Evolutionary conservation across 1,140 invertebrate species (phyloP).

Genomic region (Dolichoris vasculosae): DNA sequence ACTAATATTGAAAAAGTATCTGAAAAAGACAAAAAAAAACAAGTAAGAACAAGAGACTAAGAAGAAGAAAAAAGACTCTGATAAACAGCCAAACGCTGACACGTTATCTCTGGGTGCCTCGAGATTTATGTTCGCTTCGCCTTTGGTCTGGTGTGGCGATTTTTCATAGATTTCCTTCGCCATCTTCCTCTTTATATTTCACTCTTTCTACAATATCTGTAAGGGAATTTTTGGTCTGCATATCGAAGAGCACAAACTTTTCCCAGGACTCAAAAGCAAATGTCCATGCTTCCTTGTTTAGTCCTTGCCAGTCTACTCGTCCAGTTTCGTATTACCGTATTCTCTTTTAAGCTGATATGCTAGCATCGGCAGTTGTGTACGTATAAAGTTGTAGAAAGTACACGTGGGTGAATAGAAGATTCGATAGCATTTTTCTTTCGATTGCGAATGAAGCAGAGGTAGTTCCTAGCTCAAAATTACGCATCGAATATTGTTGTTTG

Average conservation of each 20-base stretch:
- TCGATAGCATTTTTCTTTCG: neutral
- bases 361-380: neutral
- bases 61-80: constrained; percentile 41
- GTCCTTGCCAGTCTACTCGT: neutral
- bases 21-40: neutral
- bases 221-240: neutral
- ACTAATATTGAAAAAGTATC: neutral
- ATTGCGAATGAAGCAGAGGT: neutral
- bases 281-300: neutral
- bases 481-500: neutral
- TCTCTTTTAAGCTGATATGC: neutral
- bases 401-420: neutral
- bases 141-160: constrained; percentile 56
- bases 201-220: neutral
- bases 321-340: neutral
- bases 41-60: neutral
- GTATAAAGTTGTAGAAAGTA: too few relatives aligned
- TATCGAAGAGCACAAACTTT: neutral
- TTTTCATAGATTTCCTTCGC: constrained; percentile 60
- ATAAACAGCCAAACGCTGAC: constrained; percentile 59
- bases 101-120: constrained; percentile 56
- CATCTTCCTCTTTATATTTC: neutral
- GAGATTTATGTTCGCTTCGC: constrained; percentile 62
- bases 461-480: neutral
- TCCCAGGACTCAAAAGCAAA: neutral